A percentile compares a stretch with the other conserved stretches of the same genome.
These are phyloP conservation scores for Cydia fagiglandana DNA, from an alignment of 1,140 invertebrate genomes.

Conservation along the genomic window DNA sequence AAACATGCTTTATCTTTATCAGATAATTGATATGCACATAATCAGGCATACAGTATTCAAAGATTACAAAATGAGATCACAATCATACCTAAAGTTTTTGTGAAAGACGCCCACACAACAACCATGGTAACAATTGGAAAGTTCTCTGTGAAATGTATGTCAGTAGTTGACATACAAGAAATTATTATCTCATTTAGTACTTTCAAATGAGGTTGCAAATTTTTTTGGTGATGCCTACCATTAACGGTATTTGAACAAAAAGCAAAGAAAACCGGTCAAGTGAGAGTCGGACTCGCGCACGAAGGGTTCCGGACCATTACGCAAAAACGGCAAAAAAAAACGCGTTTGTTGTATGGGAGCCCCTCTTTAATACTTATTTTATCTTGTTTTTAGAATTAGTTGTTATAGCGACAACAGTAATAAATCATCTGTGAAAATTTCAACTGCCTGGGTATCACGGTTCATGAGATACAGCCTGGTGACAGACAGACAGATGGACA, in stretches of 20 bases:
- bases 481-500: too few relatives aligned
- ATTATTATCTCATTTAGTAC: not conserved
- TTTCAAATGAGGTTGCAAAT: not conserved
- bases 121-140: not conserved
- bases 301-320: too few relatives aligned
- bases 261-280: too few relatives aligned
- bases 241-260: not conserved
- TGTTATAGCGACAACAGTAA: too few relatives aligned
- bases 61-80: conserved; percentile 9
- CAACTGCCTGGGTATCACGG: too few relatives aligned
- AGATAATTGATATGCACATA: not conserved
- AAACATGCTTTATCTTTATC: not conserved
- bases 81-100: not conserved
- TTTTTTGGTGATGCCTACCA: not conserved
- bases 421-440: too few relatives aligned
- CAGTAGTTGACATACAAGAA: not conserved
- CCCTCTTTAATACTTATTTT: too few relatives aligned
- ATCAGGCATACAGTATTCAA: not conserved
- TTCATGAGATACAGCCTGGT: too few relatives aligned
- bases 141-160: not conserved
- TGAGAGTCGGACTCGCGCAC: too few relatives aligned
- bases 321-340: too few relatives aligned
- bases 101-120: not conserved
- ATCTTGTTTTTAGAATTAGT: too few relatives aligned
- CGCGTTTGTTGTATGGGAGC: too few relatives aligned